phyloP scores from a whole-genome alignment of 2,888 invertebrate genomes.

The Eubasilissa splendida region DNA sequence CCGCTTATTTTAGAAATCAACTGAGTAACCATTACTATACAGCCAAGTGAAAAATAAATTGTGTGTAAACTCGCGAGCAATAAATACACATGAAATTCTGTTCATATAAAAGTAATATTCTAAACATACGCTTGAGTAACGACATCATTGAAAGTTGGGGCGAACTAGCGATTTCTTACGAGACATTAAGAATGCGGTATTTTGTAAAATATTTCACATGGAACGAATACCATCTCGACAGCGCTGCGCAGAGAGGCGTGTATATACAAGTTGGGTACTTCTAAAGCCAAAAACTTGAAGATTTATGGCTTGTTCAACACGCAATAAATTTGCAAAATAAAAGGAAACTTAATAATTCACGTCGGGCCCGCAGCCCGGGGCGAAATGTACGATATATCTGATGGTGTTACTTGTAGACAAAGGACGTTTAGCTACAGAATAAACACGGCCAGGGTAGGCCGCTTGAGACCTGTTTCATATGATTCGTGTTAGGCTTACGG shows the following conservation, averaged over 20 bases:
- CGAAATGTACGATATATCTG: slow-evolving; percentile 29
- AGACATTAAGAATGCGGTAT: slow-evolving; percentile 36
- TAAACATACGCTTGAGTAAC: not conserved
- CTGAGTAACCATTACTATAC: too few relatives aligned
- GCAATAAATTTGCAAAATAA: slow-evolving; percentile 55
- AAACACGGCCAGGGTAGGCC: slow-evolving; percentile 1
- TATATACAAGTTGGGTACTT: slow-evolving; percentile 26
- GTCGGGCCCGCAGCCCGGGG: slow-evolving; percentile 26
- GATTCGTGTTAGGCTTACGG: slow-evolving; percentile 5
- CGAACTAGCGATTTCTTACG: slow-evolving; percentile 24
- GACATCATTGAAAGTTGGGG: slow-evolving; percentile 10
- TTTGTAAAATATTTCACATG: slow-evolving; percentile 40
- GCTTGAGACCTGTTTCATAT: not conserved
- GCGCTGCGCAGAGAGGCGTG: slow-evolving; percentile 17
- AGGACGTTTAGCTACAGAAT: slow-evolving; percentile 33
- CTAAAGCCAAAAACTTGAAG: slow-evolving; percentile 47
- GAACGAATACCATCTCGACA: slow-evolving; percentile 21
- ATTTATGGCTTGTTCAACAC: slow-evolving; percentile 55
- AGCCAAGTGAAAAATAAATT: too few relatives aligned
- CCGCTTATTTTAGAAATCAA: too few relatives aligned
- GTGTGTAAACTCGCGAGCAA: too few relatives aligned
- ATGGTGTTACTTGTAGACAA: slow-evolving; percentile 32
- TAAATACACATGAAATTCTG: too few relatives aligned
- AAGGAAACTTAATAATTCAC: slow-evolving; percentile 57
- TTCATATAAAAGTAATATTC: too few relatives aligned